Conservation (phyloP, 2,888 invertebrate species). For the Oxytorus armatus region DNA sequence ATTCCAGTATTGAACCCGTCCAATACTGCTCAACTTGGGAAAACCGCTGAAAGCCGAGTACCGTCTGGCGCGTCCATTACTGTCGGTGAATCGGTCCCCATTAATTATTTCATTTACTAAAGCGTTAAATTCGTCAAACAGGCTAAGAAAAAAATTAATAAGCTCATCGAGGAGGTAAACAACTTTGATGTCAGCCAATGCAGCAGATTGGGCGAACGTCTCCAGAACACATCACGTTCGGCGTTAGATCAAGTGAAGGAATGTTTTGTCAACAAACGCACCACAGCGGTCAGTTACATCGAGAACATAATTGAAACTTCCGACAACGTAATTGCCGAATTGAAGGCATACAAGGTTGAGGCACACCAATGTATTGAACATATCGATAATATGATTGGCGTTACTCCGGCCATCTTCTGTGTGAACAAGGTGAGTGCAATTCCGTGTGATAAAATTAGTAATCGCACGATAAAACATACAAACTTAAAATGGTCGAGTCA, state of each 20-base stretch:
- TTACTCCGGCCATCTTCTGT: conserved; percentile 66
- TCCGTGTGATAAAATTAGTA: too few species aligned
- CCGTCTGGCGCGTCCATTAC: too few species aligned
- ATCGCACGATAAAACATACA: too few species aligned
- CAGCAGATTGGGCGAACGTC: conserved; percentile 16
- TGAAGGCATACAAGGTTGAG: conserved; percentile 56
- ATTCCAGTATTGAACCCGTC: too few species aligned
- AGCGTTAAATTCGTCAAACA: not conserved
- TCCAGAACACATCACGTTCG: conserved; percentile 5
- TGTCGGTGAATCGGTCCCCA: too few species aligned
- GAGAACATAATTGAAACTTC: conserved; percentile 63
- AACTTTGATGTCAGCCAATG: conserved; percentile 49
- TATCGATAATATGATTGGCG: conserved; percentile 48
- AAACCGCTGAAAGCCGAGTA: too few species aligned
- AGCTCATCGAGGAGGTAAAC: not conserved
- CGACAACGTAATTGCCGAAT: conserved; percentile 36
- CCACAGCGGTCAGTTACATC: conserved; percentile 64
- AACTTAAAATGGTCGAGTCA: too few species aligned
- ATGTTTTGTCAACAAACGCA: conserved; percentile 69
- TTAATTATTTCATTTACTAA: too few species aligned
- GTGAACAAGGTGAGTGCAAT: conserved; percentile 71
- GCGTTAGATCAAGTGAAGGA: conserved; percentile 49
- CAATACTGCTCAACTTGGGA: too few species aligned
- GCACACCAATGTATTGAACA: conserved; percentile 59
- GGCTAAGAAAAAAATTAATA: conserved; percentile 13